Evolutionary conservation across 2,113 vertebrate genomes (phyloP), one percentile per base, ranked within the genome.

Genomic region (Mungos mungo): DNA sequence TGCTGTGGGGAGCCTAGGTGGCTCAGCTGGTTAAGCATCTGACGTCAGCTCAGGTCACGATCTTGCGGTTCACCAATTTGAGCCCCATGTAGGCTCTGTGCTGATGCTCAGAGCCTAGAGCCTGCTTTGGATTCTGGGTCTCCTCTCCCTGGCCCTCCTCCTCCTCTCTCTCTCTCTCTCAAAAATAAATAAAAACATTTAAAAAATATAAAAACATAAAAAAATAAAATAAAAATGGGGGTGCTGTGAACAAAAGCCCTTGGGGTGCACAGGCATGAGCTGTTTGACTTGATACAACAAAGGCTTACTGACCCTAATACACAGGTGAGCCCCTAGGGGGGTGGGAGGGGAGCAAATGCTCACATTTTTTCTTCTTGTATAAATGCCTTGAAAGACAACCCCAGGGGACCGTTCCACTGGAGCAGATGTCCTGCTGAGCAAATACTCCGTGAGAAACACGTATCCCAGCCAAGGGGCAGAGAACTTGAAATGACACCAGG

Each of bases 361-460:
- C n/a, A 29, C 66, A 21, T 21, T 38, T 74, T 94, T 96, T 93
- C 90, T 96, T 74, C 84, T 91, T 77, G 69, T 45, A 45, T 85
- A 86, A 95, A 79, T 38, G 35, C 63, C 52, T 41, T n/a, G 41
- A 69, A 87, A 83, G 76, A 85, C 50, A 85, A 52, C 31, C n/a
- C 87, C 52, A 5, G 79, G 45, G 80, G 31, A 76, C 27, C 23
- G 57, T 15, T 84, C 68, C 60, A 19, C 2, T 1, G 72, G 41
- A 38, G 29, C 10, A 27, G 60, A 87, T 33, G 65, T 83, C 45
- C 72, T 79, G 29, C 91, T 84, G 27, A 47, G 63, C 80, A 94
- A 69, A 82, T 41, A 54, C 65, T 90, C 88, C 68, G 29, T 14
- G 11, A 92, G 31, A n/a, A 80, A 65, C 1, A 0, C 57, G 25